Percentiles rank a stretch among this genome's conserved stretches.
Evolutionary conservation across 1,140 invertebrate species (phyloP).

Genomic region (Arion vulgaris): DNA sequence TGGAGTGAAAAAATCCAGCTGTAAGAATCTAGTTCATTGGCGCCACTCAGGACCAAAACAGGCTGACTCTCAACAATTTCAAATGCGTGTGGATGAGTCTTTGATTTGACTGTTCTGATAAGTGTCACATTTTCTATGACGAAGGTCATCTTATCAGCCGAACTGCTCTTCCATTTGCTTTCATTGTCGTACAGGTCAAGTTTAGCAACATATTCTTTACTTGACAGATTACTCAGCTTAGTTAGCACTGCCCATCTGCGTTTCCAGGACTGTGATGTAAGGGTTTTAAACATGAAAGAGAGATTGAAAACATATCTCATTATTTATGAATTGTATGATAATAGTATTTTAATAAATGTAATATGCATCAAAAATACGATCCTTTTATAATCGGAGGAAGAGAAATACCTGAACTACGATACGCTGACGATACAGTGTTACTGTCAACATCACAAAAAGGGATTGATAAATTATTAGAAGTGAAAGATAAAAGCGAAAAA

Average conservation of each 20-base stretch:
- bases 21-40: conserved; percentile 48
- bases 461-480: no score
- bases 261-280: conserved; percentile 55
- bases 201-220: conserved; percentile 44
- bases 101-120: conserved; percentile 50
- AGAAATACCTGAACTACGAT: no score
- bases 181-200: conserved; percentile 52
- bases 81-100: conserved; percentile 54
- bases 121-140: conserved; percentile 53
- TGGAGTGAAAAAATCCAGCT: conserved; percentile 52
- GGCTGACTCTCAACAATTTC: conserved; percentile 53
- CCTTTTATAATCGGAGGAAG: no score
- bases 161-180: conserved; percentile 30
- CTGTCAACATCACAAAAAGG: no score
- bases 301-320: no score
- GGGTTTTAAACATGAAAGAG: no score
- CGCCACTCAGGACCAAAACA: conserved; percentile 51
- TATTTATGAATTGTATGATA: no score
- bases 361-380: no score
- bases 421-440: no score
- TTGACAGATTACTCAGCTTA: conserved; percentile 53
- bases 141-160: conserved; percentile 49
- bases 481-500: no score
- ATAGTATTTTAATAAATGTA: no score
- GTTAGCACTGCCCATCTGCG: conserved; percentile 57